Base-by-base conservation (phyloP, 1,140 invertebrate genomes). In the Matsumurasca onukii region DNA sequence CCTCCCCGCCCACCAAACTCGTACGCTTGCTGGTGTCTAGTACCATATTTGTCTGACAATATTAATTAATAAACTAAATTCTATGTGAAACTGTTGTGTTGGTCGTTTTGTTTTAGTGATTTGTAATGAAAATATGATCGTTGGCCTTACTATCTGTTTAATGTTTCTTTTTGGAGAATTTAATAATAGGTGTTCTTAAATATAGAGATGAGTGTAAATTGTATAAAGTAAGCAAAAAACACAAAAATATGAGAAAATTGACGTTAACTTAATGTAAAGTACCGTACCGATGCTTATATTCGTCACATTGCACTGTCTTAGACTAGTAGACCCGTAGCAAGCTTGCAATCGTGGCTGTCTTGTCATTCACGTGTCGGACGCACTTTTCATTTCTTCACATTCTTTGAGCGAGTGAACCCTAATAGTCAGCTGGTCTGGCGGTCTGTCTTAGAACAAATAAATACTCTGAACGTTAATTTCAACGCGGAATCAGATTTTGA, bases 141-240 rank as follows among this genome's bases (percentile, higher is more conserved):
- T 68, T 68, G 66, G 63, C 55, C 52, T 71, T 64, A 71, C 62
- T 65, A 65, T 65, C 62, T 65, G 62, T 65, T 65, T 65, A 65
- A 65, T 65, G 62, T 65, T 65, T 65, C 62, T 65, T 65, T 65
- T 65, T 65, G 29, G 61, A 65, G 62, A 45, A 45, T 45, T 65
- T 45, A 65, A 65, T 45, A 65, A 30, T 65, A 65, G 62, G 34
- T 65, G 62, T 65, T 65, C 62, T 65, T 65, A 65, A 63, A 39
- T 65, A 65, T 65, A 65, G 62, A 45, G 13, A 45, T 65, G 17
- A 65, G 31, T 65, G 62, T 65, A 65, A 65, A 65, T 65, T 45
- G 48, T 65, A 65, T 65, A 65, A 45, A 65, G 55, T 9, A 17
- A 39, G 34, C n/a, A 59, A 22, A 59, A 59, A 65, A 63, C 31